Evolutionary conservation across 2,888 invertebrate species (phyloP), one percentile per base, ranked within the genome.

Genomic region (Dicranocentrus wangi): DNA sequence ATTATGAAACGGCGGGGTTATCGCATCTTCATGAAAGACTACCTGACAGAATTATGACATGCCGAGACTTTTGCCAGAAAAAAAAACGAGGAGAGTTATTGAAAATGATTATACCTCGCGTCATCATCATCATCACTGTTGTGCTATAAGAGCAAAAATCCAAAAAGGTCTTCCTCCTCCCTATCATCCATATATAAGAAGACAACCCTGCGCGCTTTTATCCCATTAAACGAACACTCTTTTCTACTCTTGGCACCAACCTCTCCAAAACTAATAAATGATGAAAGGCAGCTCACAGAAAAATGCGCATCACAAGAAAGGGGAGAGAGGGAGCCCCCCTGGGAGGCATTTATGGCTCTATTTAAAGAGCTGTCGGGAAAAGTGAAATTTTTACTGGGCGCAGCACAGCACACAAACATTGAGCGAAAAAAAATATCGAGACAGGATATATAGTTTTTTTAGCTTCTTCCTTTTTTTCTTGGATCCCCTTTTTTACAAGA

Each of bases 281-380:
- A 80, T 80, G 72, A 80, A 80, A 80, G 72, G 72, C 72, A 80
- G 66, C 66, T 63, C 28, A n/a, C n/a, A 55, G 17, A 43, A 71
- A 58, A 58, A 55, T 55, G 32, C 43, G 55, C 43, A 70, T 70
- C 39, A 21, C 13, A 32, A 28, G 55, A 71, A 42, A 71, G 39
- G 51, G 68, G 61, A 51, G 60, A 51, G 25, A 21, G 51, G 39
- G 63, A 78, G 17, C 70, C 77, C 70, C n/a, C 79, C 79, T 66
- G 79, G 79, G 79, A 80, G 60, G 79, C 79, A 72, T 80, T 79
- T 80, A 80, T 80, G 79, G 72, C 79, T 80, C 72, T 53, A 80
- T 72, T 80, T 80, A 72, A 80, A 68, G 68, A 60, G 68, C 79
- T 80, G 79, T 80, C 79, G 68, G 58, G 72, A 65, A 80, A 80